A percentile compares a stretch with the other conserved stretches of the same genome.
These are phyloP conservation scores for Poecilia latipinna DNA, from an alignment of 2,113 vertebrate genomes.

Conservation along the genomic window DNA sequence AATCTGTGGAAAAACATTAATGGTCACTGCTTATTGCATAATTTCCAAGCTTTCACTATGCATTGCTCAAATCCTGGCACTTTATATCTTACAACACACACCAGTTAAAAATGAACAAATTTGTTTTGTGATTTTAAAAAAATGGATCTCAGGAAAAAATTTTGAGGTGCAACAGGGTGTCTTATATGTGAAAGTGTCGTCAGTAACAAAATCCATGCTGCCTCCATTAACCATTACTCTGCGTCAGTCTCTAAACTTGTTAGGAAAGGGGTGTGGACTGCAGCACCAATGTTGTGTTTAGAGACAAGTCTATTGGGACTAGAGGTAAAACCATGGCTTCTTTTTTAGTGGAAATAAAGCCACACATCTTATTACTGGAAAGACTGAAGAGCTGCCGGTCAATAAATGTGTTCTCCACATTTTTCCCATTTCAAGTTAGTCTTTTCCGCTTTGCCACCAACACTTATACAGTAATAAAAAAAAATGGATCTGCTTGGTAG, in stretches of 20 bases:
- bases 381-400: background rate
- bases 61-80: no score
- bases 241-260: background rate
- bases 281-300: background rate
- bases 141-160: background rate
- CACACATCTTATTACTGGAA: background rate
- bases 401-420: no score
- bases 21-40: no score
- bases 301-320: background rate
- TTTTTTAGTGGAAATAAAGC: background rate
- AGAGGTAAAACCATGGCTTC: background rate
- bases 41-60: no score
- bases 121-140: background rate
- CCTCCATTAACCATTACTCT: background rate
- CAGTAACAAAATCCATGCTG: background rate
- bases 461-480: no score
- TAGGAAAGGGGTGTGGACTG: background rate
- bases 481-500: no score
- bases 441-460: no score
- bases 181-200: background rate
- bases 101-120: background rate
- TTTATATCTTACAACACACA: background rate
- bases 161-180: background rate
- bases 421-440: no score
- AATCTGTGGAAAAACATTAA: background rate